Evolutionary conservation across 64 coral and sea anemone species (phyloP).

Genomic region (Montipora efflorescens): DNA sequence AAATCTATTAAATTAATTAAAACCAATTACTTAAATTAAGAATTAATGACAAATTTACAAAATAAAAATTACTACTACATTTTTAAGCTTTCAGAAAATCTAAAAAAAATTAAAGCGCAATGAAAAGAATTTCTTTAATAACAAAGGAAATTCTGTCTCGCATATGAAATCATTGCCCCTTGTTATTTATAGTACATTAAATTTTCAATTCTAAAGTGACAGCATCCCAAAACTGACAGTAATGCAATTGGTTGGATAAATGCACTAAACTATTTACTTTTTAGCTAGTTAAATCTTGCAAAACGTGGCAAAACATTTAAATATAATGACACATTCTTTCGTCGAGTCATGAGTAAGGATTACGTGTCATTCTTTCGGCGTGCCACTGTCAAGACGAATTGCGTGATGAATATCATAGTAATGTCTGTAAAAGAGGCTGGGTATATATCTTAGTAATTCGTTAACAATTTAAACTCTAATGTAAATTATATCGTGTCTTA

Average conservation of each 20-base stretch:
- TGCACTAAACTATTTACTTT: not conserved
- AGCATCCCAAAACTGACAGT: no score
- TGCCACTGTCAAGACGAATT: not conserved
- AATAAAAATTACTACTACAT: not conserved
- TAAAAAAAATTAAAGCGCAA: not conserved
- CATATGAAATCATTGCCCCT: no score
- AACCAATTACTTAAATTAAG: not conserved
- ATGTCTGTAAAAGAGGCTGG: not conserved
- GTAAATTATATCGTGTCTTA: not conserved
- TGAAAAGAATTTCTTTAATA: not conserved
- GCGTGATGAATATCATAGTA: not conserved
- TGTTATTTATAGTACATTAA: no score
- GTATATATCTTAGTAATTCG: not conserved
- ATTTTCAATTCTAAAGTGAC: no score
- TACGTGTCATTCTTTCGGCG: no score
- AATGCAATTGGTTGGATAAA: not conserved
- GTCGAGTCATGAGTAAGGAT: no score
- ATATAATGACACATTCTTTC: not conserved
- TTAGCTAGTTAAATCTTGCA: not conserved
- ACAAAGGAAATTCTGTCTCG: no score
- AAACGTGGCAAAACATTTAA: constrained; percentile 15
- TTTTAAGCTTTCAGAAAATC: not conserved
- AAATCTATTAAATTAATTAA: not conserved
- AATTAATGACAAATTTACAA: not conserved
- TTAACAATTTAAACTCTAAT: not conserved